Evolutionary conservation across 2,113 vertebrate genomes (phyloP).

Genomic region (Phaetusa simplex): DNA sequence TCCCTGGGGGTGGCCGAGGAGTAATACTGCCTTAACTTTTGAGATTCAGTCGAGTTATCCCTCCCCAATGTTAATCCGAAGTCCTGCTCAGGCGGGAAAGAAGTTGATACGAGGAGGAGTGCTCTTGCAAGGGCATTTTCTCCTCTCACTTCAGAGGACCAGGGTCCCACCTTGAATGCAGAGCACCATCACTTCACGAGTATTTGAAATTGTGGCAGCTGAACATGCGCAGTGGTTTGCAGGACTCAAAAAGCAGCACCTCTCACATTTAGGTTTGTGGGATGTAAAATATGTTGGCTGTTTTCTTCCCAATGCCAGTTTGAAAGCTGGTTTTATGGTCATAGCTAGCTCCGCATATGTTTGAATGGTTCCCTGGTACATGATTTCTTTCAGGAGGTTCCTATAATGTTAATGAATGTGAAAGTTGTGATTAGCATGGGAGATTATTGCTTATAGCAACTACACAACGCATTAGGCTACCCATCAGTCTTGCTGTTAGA

Average conservation of each 20-base stretch:
- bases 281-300: not conserved
- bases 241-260: not conserved
- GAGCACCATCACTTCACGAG: not conserved
- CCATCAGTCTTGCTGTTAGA: constrained; percentile 24
- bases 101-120: not conserved
- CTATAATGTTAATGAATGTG: constrained; percentile 13
- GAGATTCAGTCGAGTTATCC: not conserved
- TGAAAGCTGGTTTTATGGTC: not conserved
- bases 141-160: not conserved
- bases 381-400: constrained; percentile 1
- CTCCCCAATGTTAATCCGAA: fast-evolving
- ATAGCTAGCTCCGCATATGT: not conserved
- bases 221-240: not conserved
- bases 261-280: not conserved
- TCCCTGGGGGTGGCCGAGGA: not conserved
- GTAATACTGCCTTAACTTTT: not conserved
- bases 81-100: not conserved
- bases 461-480: not conserved
- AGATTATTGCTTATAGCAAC: constrained; percentile 33
- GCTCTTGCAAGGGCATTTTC: not conserved
- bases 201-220: not conserved
- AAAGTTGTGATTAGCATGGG: constrained; percentile 37
- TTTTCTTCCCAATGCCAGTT: not conserved
- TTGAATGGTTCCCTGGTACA: not conserved
- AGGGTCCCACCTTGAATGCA: not conserved